Percentiles rank a stretch among this genome's conserved stretches.
These are phyloP conservation scores for Baronia brevicornis DNA, from an alignment of 2,888 invertebrate genomes.

Conservation along the genomic window DNA sequence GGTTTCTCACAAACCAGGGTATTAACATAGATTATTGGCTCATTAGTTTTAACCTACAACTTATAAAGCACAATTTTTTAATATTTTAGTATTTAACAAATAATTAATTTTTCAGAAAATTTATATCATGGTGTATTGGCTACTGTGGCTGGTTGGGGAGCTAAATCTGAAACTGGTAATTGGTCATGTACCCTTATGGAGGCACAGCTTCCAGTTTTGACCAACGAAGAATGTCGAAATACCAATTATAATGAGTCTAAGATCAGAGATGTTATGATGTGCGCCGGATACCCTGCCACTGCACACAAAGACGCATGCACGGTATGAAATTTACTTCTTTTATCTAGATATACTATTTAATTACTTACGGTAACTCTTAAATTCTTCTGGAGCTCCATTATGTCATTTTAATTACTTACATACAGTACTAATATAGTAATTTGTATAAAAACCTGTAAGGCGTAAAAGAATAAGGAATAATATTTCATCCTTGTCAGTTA, in stretches of 20 bases:
- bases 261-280: conserved; percentile 93
- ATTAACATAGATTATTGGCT: too few species aligned
- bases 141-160: conserved; percentile 91
- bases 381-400: too few species aligned
- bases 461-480: too few species aligned
- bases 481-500: too few species aligned
- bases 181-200: conserved; percentile 89
- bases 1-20: too few species aligned
- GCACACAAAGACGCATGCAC: conserved; percentile 89
- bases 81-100: too few species aligned
- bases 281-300: conserved; percentile 83
- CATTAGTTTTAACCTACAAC: too few species aligned
- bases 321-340: conserved; percentile 53
- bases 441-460: too few species aligned
- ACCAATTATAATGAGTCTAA: conserved; percentile 88
- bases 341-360: neutral
- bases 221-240: conserved; percentile 80
- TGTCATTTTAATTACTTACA: too few species aligned
- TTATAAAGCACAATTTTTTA: too few species aligned
- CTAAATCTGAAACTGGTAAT: conserved; percentile 86
- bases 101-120: conserved; percentile 62
- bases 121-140: conserved; percentile 81
- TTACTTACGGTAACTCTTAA: too few species aligned
- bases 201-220: conserved; percentile 82
- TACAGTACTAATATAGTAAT: too few species aligned